Evolutionary conservation across 2,113 vertebrate genomes (phyloP), one percentile per base, ranked within the genome.

Genomic region (Thamnophis sirtalis): DNA sequence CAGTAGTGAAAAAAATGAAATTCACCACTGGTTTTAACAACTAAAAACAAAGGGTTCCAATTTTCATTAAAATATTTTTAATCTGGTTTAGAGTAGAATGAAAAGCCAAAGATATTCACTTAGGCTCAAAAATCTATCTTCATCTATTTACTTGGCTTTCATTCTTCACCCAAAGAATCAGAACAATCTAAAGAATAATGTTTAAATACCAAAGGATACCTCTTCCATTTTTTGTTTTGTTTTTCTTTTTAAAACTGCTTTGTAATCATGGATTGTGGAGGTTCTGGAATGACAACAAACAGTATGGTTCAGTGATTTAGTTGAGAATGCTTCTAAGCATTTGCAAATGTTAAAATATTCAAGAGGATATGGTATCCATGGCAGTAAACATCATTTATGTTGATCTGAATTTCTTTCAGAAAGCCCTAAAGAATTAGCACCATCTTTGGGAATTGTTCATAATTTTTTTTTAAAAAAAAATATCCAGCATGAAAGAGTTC

Each of bases 341-440:
- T 26, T 89, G 38, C 24, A 95, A 93, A 89, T 49, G 51, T 19
- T 68, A 55, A 90, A 89, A 56, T 0, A 0, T 63, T 63, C 22
- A 80, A 94, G 43, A 84, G n/a, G 15, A 85, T 80, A 91, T 19
- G 80, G 53, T 49, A 94, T 86, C 51, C 89, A 91, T 89, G 43
- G 11, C 28, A 87, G 90, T 88, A 84, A 90, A 92, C 55, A 88
- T 49, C 51, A 24, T 26, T 87, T 93, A 0, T 0, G 26, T 17
- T 93, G 19, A 24, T 6, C 1, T 0, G 0, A 60, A 4, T 22
- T 26, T 87, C 17, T 21, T 28, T 87, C n/a, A 89, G 50, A 17
- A 87, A 80, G 49, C 9, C n/a, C 11, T 4, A 11, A n/a, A n/a
- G 88, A 95, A 84, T 22, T 22, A 3, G 28, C 2, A 88, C 9